Evolutionary conservation across 2,113 vertebrate genomes (phyloP), one percentile per base, ranked within the genome.

Genomic region (Neodontobutis hainanensis): DNA sequence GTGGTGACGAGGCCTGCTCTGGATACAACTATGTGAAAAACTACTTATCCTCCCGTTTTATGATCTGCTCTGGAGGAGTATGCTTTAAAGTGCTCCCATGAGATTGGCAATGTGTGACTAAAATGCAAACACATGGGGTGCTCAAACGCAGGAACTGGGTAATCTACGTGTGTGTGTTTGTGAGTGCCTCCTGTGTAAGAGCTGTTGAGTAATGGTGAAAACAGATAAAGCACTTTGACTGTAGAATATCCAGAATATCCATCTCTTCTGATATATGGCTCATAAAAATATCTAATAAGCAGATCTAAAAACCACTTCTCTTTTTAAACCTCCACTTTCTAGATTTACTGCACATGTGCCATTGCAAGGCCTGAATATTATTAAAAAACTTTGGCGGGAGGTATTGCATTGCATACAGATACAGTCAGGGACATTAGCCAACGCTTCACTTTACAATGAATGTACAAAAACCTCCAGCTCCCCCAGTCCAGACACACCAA

Each of bases 91-190:
- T 86, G 85, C 83, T 87, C 89, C 89, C 90, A 42, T 50, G 88
- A 87, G 91, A 90, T 78, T 73, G 68, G 72, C 85, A 90, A 89
- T 85, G 90, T 92, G 92, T 85, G 91, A 91, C 88, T 91, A 91
- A 93, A 93, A 91, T 66, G 73, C 89, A 89, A 93, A 92, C 92
- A 93, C 89, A 91, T 93, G 92, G 86, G 87, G 82, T 66, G 77
- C 83, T 86, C 88, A 87, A 91, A 89, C 5, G 73, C 90, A 90
- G 89, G 84, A 91, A 90, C 89, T 84, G 40, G 80, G 73, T 84
- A 85, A 87, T 87, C 87, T 88, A 67, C 51, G 73, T 66, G 67
- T 67, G 65, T 60, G 61, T 64, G 52, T 64, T 36, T 65, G 64
- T 43, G 62, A 55, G 53, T 66, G 65, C 71, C 59, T 64, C 56